phyloP scores from a whole-genome alignment of 2,113 vertebrate species.

The Otolemur garnettii region DNA sequence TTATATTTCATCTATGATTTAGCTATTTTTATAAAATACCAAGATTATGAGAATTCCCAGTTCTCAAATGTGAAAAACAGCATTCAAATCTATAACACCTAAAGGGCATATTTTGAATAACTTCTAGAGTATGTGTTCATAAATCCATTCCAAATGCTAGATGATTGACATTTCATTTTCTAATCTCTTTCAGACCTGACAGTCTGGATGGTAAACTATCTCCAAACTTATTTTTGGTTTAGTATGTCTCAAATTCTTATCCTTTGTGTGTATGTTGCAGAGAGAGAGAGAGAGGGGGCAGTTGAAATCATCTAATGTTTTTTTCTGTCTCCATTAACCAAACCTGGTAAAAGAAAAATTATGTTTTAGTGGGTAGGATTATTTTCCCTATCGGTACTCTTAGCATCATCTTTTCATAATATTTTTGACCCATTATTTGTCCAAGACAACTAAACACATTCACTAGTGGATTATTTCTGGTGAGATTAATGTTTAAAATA shows the following conservation, averaged over 20 bases:
- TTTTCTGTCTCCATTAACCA: neutral
- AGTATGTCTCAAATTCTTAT: neutral
- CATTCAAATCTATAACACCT: neutral
- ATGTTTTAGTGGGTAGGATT: neutral
- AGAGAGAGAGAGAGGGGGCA: neutral
- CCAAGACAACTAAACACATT: neutral
- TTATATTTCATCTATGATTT: conserved; percentile 28
- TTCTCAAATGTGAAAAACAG: conserved; percentile 8
- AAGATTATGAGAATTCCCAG: conserved; percentile 52
- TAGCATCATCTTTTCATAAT: conserved; percentile 14
- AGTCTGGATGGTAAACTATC: conserved; percentile 34
- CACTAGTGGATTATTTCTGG: neutral
- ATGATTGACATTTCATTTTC: conserved; percentile 62
- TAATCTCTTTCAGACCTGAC: conserved; percentile 45
- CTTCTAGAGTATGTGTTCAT: conserved; percentile 26
- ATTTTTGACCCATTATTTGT: conserved; percentile 59
- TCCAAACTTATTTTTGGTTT: neutral
- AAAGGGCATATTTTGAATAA: conserved; percentile 33
- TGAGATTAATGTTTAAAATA: conserved; percentile 64
- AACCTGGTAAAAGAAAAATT: conserved; percentile 1
- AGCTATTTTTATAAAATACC: conserved; percentile 39
- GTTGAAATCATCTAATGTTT: neutral
- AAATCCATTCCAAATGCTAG: conserved; percentile 49
- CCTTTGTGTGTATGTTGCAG: neutral
- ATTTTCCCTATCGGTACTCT: conserved; percentile 31